Base-by-base conservation (phyloP, 2,888 invertebrate species). In the Cryptophagus acutangulus region DNA sequence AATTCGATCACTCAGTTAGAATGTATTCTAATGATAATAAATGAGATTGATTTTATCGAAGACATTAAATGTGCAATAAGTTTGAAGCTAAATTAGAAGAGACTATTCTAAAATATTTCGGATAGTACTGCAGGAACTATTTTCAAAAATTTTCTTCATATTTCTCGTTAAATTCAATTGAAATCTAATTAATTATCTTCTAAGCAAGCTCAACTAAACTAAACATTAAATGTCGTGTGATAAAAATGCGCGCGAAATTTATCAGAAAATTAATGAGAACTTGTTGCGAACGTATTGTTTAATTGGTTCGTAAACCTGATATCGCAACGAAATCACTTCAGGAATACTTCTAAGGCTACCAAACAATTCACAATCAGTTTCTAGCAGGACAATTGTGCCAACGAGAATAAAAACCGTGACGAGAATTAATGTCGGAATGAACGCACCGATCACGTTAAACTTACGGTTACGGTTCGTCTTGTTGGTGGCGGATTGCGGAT, bases 261-360 rank as follows among this genome's bases (percentile, higher is more conserved):
- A 77, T 80, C 77, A 80, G 62, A 80, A 81, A 61, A 80, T 72
- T 63, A 78, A 71, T 14, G 75, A 72, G 43, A 81, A 71, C 62
- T 79, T 81, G 56, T 73, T 74, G 59, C 77, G 76, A 52, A 87
- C 69, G 68, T 82, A 87, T 61, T 87, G 82, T 67, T 88, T 89
- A 40, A 87, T 73, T 15, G 90, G 89, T 58, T 83, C 81, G 70
- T 90, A 91, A 70, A 89, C 87, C 59, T 87, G 85, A 55, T 82
- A 80, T 45, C 82, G 78, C 40, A 90, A 74, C 34, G 84, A 76
- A 24, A 79, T 58, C 70, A 90, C 78, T 71, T 90, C 89, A 17
- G 89, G 89, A 61, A 82, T 78, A 60, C 82, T 80, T 44, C 82
- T 78, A 44, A 89, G 67, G 20, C 75, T 74, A 41, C 79, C 77